Evolutionary conservation across 2,797 vertebrate genomes (phyloP).

Genomic region (Naso thynnoides): DNA sequence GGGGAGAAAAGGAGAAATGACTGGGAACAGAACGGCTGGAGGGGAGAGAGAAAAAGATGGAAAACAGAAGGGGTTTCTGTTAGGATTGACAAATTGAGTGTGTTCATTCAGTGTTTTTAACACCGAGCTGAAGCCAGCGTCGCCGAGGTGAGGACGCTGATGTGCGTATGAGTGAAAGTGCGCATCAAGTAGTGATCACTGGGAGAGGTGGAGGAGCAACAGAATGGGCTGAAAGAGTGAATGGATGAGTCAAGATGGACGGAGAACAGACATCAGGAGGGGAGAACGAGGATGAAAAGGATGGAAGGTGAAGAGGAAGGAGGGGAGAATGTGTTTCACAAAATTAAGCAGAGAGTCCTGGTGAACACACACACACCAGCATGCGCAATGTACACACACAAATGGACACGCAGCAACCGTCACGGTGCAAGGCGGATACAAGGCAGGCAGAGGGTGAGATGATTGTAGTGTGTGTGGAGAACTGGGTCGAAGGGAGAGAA

Average conservation of each 20-base stretch:
- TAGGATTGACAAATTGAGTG: constrained; percentile 35
- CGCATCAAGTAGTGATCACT: constrained; percentile 60
- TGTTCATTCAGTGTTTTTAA: constrained; percentile 39
- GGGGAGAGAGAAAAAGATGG: constrained; percentile 21
- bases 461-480: constrained; percentile 68
- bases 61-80: constrained; percentile 37
- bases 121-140: constrained; percentile 19
- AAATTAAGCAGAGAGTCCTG: constrained; percentile 50
- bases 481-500: constrained; percentile 71
- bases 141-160: neutral
- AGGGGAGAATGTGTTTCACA: constrained; percentile 39
- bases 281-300: constrained; percentile 46
- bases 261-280: constrained; percentile 43
- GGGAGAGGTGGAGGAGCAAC: constrained; percentile 34
- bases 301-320: constrained; percentile 27
- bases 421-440: constrained; percentile 59
- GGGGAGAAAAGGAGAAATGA: constrained; percentile 44
- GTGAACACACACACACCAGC: constrained; percentile 36
- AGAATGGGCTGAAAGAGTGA: constrained; percentile 47
- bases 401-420: constrained; percentile 46
- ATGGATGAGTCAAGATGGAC: constrained; percentile 61
- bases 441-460: constrained; percentile 63
- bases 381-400: constrained; percentile 43
- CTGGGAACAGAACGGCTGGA: constrained; percentile 65
- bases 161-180: constrained; percentile 39